Evolutionary conservation across 2,888 invertebrate species (phyloP), one percentile per base, ranked within the genome.

Genomic region (Pedicia rivosa): DNA sequence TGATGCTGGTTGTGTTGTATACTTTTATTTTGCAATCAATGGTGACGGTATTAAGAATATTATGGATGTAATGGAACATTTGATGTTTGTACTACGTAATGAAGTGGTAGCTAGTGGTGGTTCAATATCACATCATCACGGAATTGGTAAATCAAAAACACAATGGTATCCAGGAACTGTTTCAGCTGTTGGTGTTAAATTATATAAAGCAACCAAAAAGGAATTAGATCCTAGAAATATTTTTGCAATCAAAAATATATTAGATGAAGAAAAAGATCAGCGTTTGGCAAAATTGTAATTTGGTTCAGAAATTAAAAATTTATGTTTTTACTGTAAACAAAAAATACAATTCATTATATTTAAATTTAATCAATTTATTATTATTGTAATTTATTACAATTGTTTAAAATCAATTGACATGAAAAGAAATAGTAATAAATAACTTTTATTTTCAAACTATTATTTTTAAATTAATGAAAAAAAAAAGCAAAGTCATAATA

Each of bases 41-140:
- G 69, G 73, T 43, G 52, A 53, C 1, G 65, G 65, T 12, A 60
- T 70, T 24, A 42, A 56, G 34, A 74, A 88, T 54, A 82, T 88
- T 0, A 76, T 91, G 1, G 63, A 68, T 4, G 68, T 79, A 0
- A 94, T 90, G 56, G 90, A 92, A 53, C 66, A 74, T 38, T 82
- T 97, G 36, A 95, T 97, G 63, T 74, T 74, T 28, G 71, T 72
- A 25, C 95, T 94, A 0, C 66, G 97, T 22, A 81, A 92, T 49
- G 94, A 94, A 62, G 92, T 97, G 43, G 64, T 97, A 33, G 78
- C 83, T 2, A 80, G 74, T 46, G 62, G 62, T 10, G 73, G 73
- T 14, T 91, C 90, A 45, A 71, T 97, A 47, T 94, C 94, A 1
- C 95, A 95, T 62, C 95, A 95, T 59, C 95, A 95, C 56, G 95